phyloP scores from a whole-genome alignment of 1,140 invertebrate genomes.

The Tetranychus urticae region DNA sequence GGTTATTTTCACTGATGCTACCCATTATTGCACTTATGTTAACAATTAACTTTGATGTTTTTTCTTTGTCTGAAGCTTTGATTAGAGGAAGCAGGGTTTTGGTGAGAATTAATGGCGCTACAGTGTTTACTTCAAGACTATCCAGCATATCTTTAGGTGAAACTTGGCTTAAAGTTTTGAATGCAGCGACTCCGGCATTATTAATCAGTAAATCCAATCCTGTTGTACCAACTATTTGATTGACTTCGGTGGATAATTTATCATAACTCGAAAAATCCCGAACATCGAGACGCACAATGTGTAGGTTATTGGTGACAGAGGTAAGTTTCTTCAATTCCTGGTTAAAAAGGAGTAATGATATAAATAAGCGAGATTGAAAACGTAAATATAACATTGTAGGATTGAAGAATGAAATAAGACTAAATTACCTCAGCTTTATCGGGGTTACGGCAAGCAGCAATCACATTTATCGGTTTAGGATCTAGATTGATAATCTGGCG shows the following conservation, averaged over 20 bases:
- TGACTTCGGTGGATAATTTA: conserved; percentile 2
- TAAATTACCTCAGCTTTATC: conserved; percentile 9
- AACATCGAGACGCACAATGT: conserved; percentile 4
- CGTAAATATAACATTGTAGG: no score
- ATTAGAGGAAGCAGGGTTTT: conserved; percentile 46
- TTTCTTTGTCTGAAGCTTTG: conserved; percentile 34
- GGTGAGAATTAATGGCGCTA: conserved; percentile 54
- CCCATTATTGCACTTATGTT: conserved; percentile 61
- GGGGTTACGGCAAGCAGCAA: conserved; percentile 44
- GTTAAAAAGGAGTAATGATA: no score
- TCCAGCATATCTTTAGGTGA: conserved; percentile 42
- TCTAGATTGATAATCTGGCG: conserved; percentile 24
- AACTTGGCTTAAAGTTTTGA: conserved; percentile 40
- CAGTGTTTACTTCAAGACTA: conserved; percentile 42
- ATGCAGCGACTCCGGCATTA: conserved; percentile 52
- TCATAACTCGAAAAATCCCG: conserved; percentile 9
- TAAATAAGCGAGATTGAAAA: no score
- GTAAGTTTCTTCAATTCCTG: no score
- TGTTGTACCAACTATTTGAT: conserved; percentile 26
- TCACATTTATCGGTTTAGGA: conserved; percentile 12
- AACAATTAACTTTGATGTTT: conserved; percentile 30
- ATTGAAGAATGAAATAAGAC: no score
- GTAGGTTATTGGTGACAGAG: neutral
- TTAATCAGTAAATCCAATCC: conserved; percentile 63
- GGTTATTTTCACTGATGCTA: conserved; percentile 41